Percentiles rank a stretch among this genome's conserved stretches.
Conservation (phyloP, 92 coral and sea anemone species). For the Palythoa caribaeorum region DNA sequence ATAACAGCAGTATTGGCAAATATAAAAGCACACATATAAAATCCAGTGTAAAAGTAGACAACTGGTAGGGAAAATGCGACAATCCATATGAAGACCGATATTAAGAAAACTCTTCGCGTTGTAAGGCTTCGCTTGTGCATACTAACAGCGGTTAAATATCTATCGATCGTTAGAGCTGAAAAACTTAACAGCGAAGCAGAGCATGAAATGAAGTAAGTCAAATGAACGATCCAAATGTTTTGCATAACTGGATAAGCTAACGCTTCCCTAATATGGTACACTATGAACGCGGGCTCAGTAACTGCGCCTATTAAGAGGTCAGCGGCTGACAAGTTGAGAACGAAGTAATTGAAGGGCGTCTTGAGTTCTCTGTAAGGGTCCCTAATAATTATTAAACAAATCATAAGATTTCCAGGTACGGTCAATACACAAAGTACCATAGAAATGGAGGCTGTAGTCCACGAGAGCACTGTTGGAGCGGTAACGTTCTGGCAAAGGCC, state of each 20-base stretch:
- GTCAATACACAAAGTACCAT: conserved; percentile 76
- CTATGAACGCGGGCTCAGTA: conserved; percentile 86
- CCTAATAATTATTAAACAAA: conserved; percentile 77
- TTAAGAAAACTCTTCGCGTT: conserved; percentile 36
- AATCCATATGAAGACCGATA: conserved; percentile 62
- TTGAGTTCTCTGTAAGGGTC: conserved; percentile 85
- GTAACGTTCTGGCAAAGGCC: conserved; percentile 65
- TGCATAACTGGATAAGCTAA: conserved; percentile 62
- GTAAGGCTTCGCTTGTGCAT: conserved; percentile 71
- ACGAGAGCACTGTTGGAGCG: conserved; percentile 79
- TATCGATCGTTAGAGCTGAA: conserved; percentile 84
- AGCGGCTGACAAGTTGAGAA: conserved; percentile 84
- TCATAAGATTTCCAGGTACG: conserved; percentile 83
- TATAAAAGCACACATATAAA: conserved; percentile 76
- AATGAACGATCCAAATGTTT: conserved; percentile 70
- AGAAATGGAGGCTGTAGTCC: conserved; percentile 74
- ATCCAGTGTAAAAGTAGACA: conserved; percentile 73
- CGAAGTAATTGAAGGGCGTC: conserved; percentile 91
- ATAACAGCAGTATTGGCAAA: conserved; percentile 82
- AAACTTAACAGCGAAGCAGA: conserved; percentile 85
- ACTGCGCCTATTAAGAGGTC: conserved; percentile 82
- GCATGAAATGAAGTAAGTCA: conserved; percentile 80
- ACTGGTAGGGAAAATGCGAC: conserved; percentile 61
- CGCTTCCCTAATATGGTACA: conserved; percentile 84
- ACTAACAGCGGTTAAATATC: conserved; percentile 82